phyloP scores from a whole-genome alignment of 2,113 vertebrate genomes.

The Megaceryle torquata region DNA sequence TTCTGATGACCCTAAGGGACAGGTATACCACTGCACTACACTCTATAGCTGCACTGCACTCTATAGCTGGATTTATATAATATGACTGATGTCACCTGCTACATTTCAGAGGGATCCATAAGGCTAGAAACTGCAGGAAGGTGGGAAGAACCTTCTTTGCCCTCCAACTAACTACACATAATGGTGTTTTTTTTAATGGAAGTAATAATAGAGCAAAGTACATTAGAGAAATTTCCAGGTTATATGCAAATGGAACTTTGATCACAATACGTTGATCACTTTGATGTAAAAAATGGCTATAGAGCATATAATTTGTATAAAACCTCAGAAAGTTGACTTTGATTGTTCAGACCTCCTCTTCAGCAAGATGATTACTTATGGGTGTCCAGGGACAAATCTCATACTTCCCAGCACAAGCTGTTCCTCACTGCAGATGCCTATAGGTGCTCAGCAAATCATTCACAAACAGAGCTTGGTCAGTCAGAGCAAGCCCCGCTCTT shows the following conservation, averaged over 20 bases:
- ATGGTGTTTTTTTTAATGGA: neutral
- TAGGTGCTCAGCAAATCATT: neutral
- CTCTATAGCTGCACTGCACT: neutral
- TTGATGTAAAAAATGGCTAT: neutral
- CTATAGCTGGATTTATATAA: neutral
- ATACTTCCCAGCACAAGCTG: neutral
- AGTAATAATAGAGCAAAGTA: neutral
- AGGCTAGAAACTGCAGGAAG: neutral
- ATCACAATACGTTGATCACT: neutral
- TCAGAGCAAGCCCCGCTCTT: neutral
- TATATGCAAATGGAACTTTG: neutral
- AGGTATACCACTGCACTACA: neutral
- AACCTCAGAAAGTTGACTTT: neutral
- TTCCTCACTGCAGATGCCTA: neutral
- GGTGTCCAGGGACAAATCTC: neutral
- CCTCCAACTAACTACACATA: neutral
- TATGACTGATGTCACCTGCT: neutral
- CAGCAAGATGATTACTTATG: neutral
- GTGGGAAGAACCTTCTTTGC: neutral
- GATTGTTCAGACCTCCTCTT: neutral
- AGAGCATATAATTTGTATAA: neutral
- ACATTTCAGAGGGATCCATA: neutral
- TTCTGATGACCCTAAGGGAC: neutral
- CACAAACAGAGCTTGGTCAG: neutral
- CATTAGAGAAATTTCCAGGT: neutral